A percentile compares a stretch with the other conserved stretches of the same genome.
Evolutionary conservation across 2,113 vertebrate species (phyloP).

Genomic region (Odocoileus hemionus): DNA sequence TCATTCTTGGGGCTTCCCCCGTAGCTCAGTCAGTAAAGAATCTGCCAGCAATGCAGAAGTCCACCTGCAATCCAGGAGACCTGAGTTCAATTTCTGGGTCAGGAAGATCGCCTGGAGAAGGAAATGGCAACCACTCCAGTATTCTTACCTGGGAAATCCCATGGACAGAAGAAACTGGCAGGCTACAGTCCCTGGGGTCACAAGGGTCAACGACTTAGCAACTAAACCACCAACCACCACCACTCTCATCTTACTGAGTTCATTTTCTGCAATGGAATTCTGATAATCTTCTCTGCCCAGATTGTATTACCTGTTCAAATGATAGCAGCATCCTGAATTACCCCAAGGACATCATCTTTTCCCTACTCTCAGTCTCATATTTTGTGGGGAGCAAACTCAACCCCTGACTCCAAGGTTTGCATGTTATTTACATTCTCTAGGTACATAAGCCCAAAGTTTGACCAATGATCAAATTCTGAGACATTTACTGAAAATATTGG

Average conservation of each 20-base stretch:
- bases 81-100: background rate
- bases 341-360: background rate
- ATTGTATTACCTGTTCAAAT: background rate
- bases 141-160: background rate
- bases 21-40: background rate
- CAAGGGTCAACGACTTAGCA: background rate
- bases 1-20: background rate
- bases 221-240: background rate
- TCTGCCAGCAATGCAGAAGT: background rate
- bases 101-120: background rate
- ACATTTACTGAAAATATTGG: background rate
- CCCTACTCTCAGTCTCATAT: background rate
- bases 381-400: background rate
- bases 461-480: background rate
- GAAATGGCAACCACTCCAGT: background rate
- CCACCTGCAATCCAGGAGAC: background rate
- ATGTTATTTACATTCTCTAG: background rate
- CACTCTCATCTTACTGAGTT: background rate
- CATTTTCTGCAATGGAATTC: background rate
- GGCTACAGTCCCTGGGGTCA: background rate
- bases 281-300: background rate
- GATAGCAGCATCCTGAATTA: background rate
- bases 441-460: background rate
- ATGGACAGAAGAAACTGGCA: background rate
- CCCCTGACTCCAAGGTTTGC: background rate